Base-by-base conservation (phyloP, 1,140 invertebrate genomes). In the Cephus cinctus region DNA sequence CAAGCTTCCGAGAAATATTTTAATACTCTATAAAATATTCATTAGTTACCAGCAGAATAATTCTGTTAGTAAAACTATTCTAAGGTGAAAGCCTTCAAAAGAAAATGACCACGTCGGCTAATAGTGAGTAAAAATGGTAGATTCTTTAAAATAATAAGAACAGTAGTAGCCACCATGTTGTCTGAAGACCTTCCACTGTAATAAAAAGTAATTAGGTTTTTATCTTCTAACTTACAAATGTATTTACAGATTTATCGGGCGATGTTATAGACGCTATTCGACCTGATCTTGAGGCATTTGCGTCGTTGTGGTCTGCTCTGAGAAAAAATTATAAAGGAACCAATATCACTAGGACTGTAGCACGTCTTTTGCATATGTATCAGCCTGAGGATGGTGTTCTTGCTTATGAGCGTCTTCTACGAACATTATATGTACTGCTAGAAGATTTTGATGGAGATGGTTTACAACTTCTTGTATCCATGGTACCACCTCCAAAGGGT, bases 341-440 rank as follows among this genome's bases (percentile, higher is more conserved):
- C 11, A 63, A 66, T 43, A 55, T 70, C 5, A 58, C 59, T 8
- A 63, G 50, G 44, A 63, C 57, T 8, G 55, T 73, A 11, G 65
- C 61, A 5, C 57, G 57, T 42, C 54, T 73, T 18, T 35, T 71
- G 11, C 59, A 61, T 16, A 63, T 66, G 41, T 73, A 73, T 41
- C 63, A 69, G 41, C 63, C 69, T 1, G 57, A 73, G 42, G 65
- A 68, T 40, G 67, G 67, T 12, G 56, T 73, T 52, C 21, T 42
- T 8, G 59, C 59, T 25, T 73, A 71, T n/a, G 62, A 64, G 43
- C 47, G 50, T 51, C 52, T 69, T 18, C 49, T 73, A 6, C 56
- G 54, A 23, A 68, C 65, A 2, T 47, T 71, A 20, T 46, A 54
- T 19, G 31, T 49, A 12, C 50, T 69, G 21, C 47, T 69, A n/a